Percentiles rank a stretch among this genome's conserved stretches.
Conservation (phyloP, 1,140 invertebrate genomes). For the Euschistus heros region DNA sequence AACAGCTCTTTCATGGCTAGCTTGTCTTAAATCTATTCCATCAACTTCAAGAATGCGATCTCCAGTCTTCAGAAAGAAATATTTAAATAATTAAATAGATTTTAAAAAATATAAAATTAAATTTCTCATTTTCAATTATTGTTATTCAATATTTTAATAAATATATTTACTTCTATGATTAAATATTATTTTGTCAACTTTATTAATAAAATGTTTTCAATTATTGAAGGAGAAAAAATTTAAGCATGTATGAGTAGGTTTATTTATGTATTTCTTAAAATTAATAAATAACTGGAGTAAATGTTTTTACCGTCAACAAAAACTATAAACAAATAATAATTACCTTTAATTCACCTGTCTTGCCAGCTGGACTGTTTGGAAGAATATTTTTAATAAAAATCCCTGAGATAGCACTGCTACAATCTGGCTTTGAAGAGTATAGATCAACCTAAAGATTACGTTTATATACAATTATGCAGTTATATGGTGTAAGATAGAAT, state of each 20-base stretch:
- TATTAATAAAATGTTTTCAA: too few species aligned
- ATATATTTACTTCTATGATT: too few species aligned
- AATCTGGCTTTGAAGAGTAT: slow-evolving; percentile 39
- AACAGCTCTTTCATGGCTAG: slow-evolving; percentile 90
- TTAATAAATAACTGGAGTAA: too few species aligned
- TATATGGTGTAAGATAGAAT: too few species aligned
- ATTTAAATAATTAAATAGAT: neutral
- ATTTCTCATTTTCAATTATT: too few species aligned
- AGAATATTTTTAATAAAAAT: slow-evolving; percentile 98
- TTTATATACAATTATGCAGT: too few species aligned
- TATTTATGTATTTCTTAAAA: too few species aligned
- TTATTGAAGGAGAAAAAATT: too few species aligned
- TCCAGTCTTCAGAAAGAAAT: slow-evolving; percentile 53
- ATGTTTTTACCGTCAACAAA: too few species aligned
- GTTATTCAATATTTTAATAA: too few species aligned
- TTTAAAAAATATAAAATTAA: neutral
- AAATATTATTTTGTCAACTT: too few species aligned
- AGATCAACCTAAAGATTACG: slow-evolving; percentile 43
- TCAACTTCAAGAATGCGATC: slow-evolving; percentile 88
- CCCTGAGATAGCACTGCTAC: slow-evolving; percentile 57
- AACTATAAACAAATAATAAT: neutral
- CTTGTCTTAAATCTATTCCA: slow-evolving; percentile 75
- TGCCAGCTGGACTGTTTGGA: slow-evolving; percentile 86
- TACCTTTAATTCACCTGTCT: slow-evolving; percentile 71
- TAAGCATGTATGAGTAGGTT: too few species aligned